Conservation (phyloP, 2,888 invertebrate species). For the Pyrrhia umbra region DNA sequence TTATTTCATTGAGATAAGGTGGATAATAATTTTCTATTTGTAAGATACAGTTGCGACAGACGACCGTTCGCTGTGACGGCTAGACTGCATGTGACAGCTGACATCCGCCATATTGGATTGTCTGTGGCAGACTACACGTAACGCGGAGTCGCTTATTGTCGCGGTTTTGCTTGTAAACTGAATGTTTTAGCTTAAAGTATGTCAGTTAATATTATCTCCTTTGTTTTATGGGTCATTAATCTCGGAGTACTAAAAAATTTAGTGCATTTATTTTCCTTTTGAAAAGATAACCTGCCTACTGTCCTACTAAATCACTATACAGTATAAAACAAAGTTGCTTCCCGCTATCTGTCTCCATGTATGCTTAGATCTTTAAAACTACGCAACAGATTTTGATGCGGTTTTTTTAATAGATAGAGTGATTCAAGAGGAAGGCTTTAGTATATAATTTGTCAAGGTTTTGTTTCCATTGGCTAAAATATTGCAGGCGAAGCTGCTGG, state of each 20-base stretch:
- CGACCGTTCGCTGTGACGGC: slow-evolving; percentile 62
- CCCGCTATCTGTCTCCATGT: too few species aligned
- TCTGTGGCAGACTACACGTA: slow-evolving; percentile 55
- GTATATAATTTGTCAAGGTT: too few species aligned
- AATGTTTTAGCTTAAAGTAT: slow-evolving; percentile 1
- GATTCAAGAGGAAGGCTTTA: too few species aligned
- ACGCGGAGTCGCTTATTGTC: slow-evolving; percentile 16
- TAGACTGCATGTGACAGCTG: slow-evolving; percentile 73
- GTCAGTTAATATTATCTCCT: not conserved
- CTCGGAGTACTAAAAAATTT: not conserved
- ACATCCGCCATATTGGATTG: slow-evolving; percentile 74
- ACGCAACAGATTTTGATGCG: too few species aligned
- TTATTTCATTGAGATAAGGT: slow-evolving; percentile 30
- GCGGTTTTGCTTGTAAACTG: slow-evolving; percentile 28
- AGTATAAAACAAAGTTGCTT: too few species aligned
- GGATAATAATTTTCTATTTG: slow-evolving; percentile 33
- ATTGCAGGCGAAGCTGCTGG: too few species aligned
- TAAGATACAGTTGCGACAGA: slow-evolving; percentile 41
- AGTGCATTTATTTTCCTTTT: not conserved
- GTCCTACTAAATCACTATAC: too few species aligned
- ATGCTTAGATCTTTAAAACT: too few species aligned
- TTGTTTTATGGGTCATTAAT: not conserved
- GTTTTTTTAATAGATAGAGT: too few species aligned
- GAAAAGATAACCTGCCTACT: too few species aligned
- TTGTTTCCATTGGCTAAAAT: too few species aligned